Evolutionary conservation across 2,797 vertebrate species (phyloP), one percentile per base, ranked within the genome.

Genomic region (Anguilla anguilla): DNA sequence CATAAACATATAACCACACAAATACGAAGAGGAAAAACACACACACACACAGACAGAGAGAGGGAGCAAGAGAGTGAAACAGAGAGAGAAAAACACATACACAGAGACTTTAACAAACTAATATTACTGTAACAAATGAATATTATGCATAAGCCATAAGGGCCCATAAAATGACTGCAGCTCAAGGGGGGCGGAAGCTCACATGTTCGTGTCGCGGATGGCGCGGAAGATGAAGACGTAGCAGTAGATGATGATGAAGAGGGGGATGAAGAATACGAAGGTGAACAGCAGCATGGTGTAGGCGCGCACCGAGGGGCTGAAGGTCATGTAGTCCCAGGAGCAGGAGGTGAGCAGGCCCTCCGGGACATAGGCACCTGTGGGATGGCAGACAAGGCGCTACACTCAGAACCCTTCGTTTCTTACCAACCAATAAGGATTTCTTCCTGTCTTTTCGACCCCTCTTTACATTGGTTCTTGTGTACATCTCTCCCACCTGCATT

Each of bases 251-350:
- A 99, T 99, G 93, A 97, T 90, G 61, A 94, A 95, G 86, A 99
- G 96, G 0, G 98, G 98, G 88, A 99, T 97, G 92, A 99, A 97
- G 93, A 99, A 99, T 91, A 99, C 97, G 0, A 98, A 99, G 89
- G 96, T 97, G 89, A 98, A 98, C 67, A 99, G 98, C 89, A 99
- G 94, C 97, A 99, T 98, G 0, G 98, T 99, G 93, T 99, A 99
- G 90, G 97, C 95, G 0, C 98, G 97, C 77, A 98, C 97, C 0
- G 97, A 95, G 0, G 98, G 98, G 0, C 97, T 99, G 89, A 99
- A 99, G 3, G 97, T 98, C 95, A 96, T 95, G 92, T 99, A 99
- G 94, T 99, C 97, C 98, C 98, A 99, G 28, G 98, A 98, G 55
- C 98, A 99, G 53, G 98, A 99, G 0, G 98, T 99, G 94, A 99